A percentile compares a stretch with the other conserved stretches of the same genome.
Conservation (phyloP, 2,888 invertebrate species). For the Ferdinandea cuprea region DNA sequence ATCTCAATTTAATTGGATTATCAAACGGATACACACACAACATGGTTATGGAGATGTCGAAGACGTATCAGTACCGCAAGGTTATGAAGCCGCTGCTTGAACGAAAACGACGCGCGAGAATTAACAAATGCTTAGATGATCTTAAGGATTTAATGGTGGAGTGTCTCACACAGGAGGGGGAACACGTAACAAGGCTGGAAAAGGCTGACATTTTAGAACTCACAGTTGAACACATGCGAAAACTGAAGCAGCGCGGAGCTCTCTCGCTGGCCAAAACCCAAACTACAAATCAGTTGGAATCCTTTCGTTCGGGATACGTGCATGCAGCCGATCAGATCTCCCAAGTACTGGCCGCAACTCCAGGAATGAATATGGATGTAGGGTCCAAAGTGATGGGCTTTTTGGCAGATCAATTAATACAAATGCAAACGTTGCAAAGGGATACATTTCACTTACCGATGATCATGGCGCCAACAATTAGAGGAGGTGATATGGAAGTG, state of each 20-base stretch:
- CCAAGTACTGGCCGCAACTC: constrained; percentile 90
- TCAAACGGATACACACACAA: constrained; percentile 29
- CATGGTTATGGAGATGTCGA: constrained; percentile 86
- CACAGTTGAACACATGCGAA: constrained; percentile 93
- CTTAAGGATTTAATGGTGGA: constrained; percentile 94
- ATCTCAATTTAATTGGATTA: constrained; percentile 61
- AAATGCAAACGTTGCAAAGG: constrained; percentile 76
- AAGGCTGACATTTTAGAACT: constrained; percentile 94
- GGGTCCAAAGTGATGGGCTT: constrained; percentile 95
- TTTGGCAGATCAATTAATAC: constrained; percentile 91
- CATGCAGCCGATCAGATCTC: constrained; percentile 95
- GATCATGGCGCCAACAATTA: constrained; percentile 25
- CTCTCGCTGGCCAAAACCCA: constrained; percentile 85
- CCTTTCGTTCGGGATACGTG: constrained; percentile 94
- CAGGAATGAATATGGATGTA: constrained; percentile 91
- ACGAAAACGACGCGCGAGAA: constrained; percentile 93
- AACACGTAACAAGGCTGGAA: constrained; percentile 93
- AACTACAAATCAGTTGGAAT: constrained; percentile 88
- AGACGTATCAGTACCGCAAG: constrained; percentile 96
- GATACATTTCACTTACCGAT: constrained; percentile 38
- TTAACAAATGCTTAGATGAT: constrained; percentile 95
- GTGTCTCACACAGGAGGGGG: constrained; percentile 89
- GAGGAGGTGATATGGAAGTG: constrained; percentile 26
- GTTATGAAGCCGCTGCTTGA: constrained; percentile 97
- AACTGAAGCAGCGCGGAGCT: constrained; percentile 89